Evolutionary conservation across 2,113 vertebrate species (phyloP).

Genomic region (Sylvia atricapilla): DNA sequence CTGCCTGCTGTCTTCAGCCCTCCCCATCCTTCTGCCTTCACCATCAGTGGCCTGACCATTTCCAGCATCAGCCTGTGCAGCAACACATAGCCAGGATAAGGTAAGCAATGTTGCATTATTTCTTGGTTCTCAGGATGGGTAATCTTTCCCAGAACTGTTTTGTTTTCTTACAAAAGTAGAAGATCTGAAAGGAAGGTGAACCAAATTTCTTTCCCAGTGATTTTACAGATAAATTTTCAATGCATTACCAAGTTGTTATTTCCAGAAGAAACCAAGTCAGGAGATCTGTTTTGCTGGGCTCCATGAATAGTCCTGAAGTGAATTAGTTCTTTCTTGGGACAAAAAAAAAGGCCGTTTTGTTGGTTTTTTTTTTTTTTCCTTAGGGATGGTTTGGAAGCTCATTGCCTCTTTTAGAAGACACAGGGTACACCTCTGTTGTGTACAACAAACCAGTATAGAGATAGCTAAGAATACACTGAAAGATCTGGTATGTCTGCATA

Average conservation of each 20-base stretch:
- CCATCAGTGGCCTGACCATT: conserved; percentile 88
- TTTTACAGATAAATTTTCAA: background rate
- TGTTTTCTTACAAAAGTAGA: background rate
- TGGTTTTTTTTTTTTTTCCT: background rate
- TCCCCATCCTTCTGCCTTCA: conserved; percentile 81
- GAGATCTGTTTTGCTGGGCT: background rate
- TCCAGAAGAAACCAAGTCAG: background rate
- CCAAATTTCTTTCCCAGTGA: background rate
- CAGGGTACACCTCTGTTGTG: background rate
- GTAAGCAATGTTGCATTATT: conserved; percentile 67
- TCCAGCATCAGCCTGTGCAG: conserved; percentile 82
- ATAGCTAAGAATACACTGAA: background rate
- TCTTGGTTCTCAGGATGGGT: background rate
- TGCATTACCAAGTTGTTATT: background rate
- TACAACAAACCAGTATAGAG: background rate
- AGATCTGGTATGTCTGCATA: background rate
- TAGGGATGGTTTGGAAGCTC: background rate
- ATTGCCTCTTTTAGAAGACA: background rate
- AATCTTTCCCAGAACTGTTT: background rate
- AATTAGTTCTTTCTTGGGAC: background rate
- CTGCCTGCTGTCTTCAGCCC: conserved; percentile 81
- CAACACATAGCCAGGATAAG: conserved; percentile 77
- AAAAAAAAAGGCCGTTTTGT: background rate
- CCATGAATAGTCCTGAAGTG: background rate
- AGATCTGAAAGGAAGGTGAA: background rate